Percentiles rank a stretch among this genome's conserved stretches.
phyloP scores from a whole-genome alignment of 2,888 invertebrate species.

The Sialis fuliginosa region DNA sequence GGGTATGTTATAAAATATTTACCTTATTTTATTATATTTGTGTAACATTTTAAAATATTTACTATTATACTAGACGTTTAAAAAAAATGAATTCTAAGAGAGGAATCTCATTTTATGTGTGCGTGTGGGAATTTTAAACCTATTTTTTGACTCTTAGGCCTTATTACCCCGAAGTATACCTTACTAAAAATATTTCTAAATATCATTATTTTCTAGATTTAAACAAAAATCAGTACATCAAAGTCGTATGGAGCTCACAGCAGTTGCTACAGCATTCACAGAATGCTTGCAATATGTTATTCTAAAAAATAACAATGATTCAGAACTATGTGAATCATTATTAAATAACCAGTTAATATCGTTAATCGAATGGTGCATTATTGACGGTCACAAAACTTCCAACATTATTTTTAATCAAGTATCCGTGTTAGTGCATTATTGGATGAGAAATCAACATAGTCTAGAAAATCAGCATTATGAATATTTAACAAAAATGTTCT shows the following conservation, averaged over 20 bases:
- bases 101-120: background rate
- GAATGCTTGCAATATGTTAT: constrained; percentile 56
- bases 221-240: constrained; percentile 35
- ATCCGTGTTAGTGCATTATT: constrained; percentile 33
- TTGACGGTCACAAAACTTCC: constrained; percentile 21
- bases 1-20: constrained; percentile 32
- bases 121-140: background rate
- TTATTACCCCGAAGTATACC: background rate
- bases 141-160: too few relatives aligned
- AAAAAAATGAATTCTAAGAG: background rate
- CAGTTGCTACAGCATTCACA: constrained; percentile 46
- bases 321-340: constrained; percentile 24
- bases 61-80: too few relatives aligned
- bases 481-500: constrained; percentile 23
- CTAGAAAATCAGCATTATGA: constrained; percentile 19
- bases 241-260: constrained; percentile 48
- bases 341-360: constrained; percentile 26
- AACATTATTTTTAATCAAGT: constrained; percentile 31
- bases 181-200: background rate
- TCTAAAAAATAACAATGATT: constrained; percentile 28
- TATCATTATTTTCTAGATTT: constrained; percentile 29
- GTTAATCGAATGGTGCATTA: constrained; percentile 28
- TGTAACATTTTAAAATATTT: too few relatives aligned
- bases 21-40: background rate
- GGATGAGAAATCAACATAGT: constrained; percentile 28